Evolutionary conservation across 2,797 vertebrate species (phyloP).

Genomic region (Odontamblyopus rebecca): DNA sequence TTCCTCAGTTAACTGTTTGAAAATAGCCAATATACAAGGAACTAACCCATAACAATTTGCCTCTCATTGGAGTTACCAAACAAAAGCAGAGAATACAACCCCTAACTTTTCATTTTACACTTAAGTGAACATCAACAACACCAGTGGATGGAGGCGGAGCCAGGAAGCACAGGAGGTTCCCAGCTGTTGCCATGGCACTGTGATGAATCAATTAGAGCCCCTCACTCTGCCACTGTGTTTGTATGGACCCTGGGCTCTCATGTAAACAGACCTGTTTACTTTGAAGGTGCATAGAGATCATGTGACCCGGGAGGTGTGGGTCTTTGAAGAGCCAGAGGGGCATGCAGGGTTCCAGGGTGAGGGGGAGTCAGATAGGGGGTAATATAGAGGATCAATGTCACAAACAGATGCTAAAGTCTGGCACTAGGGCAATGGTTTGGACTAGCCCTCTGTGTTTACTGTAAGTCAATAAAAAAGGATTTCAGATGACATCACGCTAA

Average conservation of each 20-base stretch:
- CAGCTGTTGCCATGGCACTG: slow-evolving; percentile 13
- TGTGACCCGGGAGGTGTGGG: slow-evolving; percentile 17
- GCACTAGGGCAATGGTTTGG: background rate
- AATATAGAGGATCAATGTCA: slow-evolving; percentile 40
- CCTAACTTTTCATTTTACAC: background rate
- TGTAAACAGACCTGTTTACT: slow-evolving; percentile 40
- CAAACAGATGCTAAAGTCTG: slow-evolving; percentile 43
- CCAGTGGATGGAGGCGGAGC: background rate
- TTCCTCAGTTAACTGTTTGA: no score
- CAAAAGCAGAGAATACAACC: background rate
- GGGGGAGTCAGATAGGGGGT: background rate
- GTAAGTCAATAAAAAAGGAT: background rate
- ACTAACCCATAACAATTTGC: background rate
- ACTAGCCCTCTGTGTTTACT: background rate
- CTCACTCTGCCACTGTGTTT: slow-evolving; percentile 20
- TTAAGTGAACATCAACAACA: slow-evolving; percentile 10
- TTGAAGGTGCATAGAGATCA: slow-evolving; percentile 23
- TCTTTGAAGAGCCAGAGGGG: slow-evolving; percentile 11
- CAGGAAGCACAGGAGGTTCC: background rate
- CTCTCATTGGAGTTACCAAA: background rate
- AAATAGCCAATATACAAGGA: background rate
- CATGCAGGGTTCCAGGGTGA: slow-evolving; percentile 9
- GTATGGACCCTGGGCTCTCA: slow-evolving; percentile 5
- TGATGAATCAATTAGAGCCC: slow-evolving; percentile 19
- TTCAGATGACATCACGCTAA: background rate